Evolutionary conservation across 2,797 vertebrate genomes (phyloP).

Genomic region (Austrolebias charrua): DNA sequence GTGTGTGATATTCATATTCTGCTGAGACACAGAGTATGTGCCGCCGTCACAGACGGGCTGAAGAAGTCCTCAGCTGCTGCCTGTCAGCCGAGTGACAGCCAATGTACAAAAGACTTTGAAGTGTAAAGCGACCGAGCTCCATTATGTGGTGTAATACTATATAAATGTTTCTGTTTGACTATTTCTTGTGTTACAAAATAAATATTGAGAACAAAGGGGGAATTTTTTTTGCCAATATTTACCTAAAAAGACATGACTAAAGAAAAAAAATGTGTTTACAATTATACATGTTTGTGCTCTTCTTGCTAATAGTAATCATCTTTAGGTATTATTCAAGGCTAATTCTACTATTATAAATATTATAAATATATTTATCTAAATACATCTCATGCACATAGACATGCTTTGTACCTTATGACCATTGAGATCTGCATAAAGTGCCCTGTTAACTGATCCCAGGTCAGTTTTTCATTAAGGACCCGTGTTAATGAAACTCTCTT

Average conservation of each 20-base stretch:
- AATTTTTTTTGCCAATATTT: too few relatives aligned
- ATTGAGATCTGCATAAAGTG: background rate
- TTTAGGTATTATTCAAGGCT: background rate
- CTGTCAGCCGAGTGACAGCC: slow-evolving; percentile 62
- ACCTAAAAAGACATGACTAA: background rate
- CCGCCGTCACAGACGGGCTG: slow-evolving; percentile 33
- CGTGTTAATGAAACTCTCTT: background rate
- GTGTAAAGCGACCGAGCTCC: slow-evolving; percentile 57
- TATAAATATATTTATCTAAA: too few relatives aligned
- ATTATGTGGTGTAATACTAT: slow-evolving; percentile 46
- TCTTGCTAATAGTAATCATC: background rate
- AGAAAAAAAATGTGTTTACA: too few relatives aligned
- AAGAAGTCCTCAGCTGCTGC: slow-evolving; percentile 67
- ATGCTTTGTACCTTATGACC: background rate
- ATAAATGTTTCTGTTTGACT: slow-evolving; percentile 33
- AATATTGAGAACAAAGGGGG: slow-evolving; percentile 4
- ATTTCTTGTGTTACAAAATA: slow-evolving; percentile 7
- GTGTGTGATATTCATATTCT: slow-evolving; percentile 14
- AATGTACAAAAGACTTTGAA: slow-evolving; percentile 66
- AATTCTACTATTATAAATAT: background rate
- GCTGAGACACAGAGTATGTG: slow-evolving; percentile 16
- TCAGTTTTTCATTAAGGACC: background rate
- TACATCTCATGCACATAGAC: background rate
- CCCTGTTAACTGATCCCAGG: background rate
- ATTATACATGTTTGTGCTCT: background rate